Conservation (phyloP, 2,113 vertebrate genomes). For the Pomatorhinus ruficollis region DNA sequence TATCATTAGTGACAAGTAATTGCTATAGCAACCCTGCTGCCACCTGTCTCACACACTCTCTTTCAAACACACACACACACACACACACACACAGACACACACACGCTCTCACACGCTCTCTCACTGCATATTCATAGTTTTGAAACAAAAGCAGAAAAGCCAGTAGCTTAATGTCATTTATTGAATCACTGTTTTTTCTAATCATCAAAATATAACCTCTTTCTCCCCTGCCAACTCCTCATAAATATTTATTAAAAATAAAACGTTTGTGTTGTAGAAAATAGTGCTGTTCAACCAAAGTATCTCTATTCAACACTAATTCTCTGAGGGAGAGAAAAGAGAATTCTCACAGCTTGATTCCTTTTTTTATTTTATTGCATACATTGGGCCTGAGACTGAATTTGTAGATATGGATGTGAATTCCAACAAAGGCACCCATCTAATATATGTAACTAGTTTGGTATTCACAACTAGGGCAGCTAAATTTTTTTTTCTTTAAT, state of each 20-base stretch:
- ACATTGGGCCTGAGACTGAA: background rate
- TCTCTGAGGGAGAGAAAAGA: slow-evolving; percentile 43
- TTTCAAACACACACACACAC: background rate
- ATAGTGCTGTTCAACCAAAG: slow-evolving; percentile 53
- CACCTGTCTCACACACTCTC: slow-evolving; percentile 75
- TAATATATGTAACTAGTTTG: background rate
- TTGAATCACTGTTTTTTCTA: slow-evolving; percentile 60
- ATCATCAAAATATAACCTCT: slow-evolving; percentile 66
- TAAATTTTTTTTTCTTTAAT: background rate
- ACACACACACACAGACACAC: background rate
- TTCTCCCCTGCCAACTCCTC: slow-evolving; percentile 45
- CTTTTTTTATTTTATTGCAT: slow-evolving; percentile 18
- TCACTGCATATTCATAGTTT: slow-evolving; percentile 67
- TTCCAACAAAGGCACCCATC: slow-evolving; percentile 30
- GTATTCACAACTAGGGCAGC: background rate
- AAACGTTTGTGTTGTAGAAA: slow-evolving; percentile 59
- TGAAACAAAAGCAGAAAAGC: slow-evolving; percentile 67
- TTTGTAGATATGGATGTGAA: slow-evolving; percentile 3
- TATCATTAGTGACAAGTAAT: slow-evolving; percentile 83
- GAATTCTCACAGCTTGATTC: slow-evolving; percentile 44
- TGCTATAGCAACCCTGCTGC: slow-evolving; percentile 81
- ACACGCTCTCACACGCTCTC: background rate
- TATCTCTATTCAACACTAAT: slow-evolving; percentile 49
- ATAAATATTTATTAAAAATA: slow-evolving; percentile 68
- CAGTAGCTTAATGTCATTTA: slow-evolving; percentile 61